Base-by-base conservation (phyloP, 2,888 invertebrate species). In the Luffia ferchaultella region DNA sequence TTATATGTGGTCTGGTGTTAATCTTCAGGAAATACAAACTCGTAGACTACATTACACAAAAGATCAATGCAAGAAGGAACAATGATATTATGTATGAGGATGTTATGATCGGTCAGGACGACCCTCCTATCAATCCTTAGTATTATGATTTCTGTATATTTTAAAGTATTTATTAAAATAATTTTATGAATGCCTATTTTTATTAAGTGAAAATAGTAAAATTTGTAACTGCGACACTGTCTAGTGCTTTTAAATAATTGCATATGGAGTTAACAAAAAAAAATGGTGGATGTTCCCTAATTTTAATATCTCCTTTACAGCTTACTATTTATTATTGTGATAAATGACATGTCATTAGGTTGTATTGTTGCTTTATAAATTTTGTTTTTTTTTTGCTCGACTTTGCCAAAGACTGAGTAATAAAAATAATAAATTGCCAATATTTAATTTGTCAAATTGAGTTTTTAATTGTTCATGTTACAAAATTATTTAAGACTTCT, bases 31-130 rank as follows among this genome's bases (percentile, higher is more conserved):
- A 76, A 60, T 85, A 85, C 59, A 73, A 80, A 63, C 64, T 85
- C 58, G 60, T 80, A 42, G 74, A 79, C 48, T 79, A 79, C 59
- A 57, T 73, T 46, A 67, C 70, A 20, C 74, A 80, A 55, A 80
- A 72, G 56, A 74, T 84, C 45, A 72, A 73, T 53, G 58, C 63
- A 16, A 68, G 77, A 54, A 69, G 80, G 56, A 74, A 71, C 55
- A 74, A 74, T 55, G 75, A 83, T 61, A 67, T 79, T 1, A 77
- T 79, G 70, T 85, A 85, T 41, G 85, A 85, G 60, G 85, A 85
- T 59, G 85, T 85, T n/a, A 85, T 85, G 85, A 85, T 85, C 44
- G 85, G 85, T 1, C 80, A 83, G 51, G 85, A 85, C 50, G 85
- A 85, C 56, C 84, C 85, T 0, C 85, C 85, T 0, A 68, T 85